Evolutionary conservation across 1,140 invertebrate genomes (phyloP).

Genomic region (Heliconius eleuchia): DNA sequence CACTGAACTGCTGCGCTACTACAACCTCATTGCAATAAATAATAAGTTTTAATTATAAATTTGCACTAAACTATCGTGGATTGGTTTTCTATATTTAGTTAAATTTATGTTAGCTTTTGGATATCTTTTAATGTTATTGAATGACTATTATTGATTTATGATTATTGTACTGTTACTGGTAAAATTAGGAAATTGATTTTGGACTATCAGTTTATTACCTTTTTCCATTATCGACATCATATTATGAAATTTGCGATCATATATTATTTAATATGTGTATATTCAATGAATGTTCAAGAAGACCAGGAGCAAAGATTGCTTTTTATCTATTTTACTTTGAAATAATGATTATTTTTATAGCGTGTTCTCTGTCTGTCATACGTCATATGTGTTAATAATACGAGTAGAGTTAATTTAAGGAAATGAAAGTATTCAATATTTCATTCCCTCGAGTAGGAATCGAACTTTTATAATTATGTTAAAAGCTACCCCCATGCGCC

Average conservation of each 20-base stretch:
- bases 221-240: neutral
- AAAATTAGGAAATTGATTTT: neutral
- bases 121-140: neutral
- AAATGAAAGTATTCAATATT: too few relatives aligned
- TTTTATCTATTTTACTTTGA: neutral
- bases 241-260: neutral
- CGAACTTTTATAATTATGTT: too few relatives aligned
- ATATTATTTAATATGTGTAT: neutral
- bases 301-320: too few relatives aligned
- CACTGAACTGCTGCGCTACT: too few relatives aligned
- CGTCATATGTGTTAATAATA: too few relatives aligned
- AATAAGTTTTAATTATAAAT: neutral
- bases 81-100: neutral
- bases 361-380: too few relatives aligned
- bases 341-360: too few relatives aligned
- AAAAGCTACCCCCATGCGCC: too few relatives aligned
- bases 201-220: constrained; percentile 1
- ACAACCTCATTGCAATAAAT: neutral
- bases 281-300: too few relatives aligned
- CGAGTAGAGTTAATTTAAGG: too few relatives aligned
- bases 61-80: neutral
- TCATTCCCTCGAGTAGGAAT: too few relatives aligned
- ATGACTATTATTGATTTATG: constrained; percentile 12
- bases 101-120: neutral
- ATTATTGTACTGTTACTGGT: neutral